Conservation (phyloP, 2,888 invertebrate species). For the Cantharis nigra region DNA sequence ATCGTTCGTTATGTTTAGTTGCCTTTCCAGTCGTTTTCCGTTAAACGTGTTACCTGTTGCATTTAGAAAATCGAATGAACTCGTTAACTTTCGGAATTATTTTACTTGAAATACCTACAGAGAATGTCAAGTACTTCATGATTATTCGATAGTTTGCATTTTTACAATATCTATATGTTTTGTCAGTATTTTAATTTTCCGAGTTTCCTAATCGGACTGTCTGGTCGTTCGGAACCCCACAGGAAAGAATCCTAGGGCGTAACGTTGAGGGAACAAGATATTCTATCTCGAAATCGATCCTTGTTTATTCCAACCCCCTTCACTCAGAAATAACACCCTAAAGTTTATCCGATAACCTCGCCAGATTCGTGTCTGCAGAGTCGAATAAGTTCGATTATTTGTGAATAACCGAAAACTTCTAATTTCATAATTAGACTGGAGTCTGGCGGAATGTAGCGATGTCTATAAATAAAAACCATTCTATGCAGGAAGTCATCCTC, state of each 20-base stretch:
- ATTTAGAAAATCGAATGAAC: conserved; percentile 26
- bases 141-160: conserved; percentile 48
- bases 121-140: conserved; percentile 39
- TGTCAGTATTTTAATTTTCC: neutral
- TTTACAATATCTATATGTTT: neutral
- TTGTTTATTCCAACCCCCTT: neutral
- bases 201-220: neutral
- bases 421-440: neutral
- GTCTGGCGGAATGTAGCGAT: neutral
- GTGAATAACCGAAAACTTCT: neutral
- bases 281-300: neutral
- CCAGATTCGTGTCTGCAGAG: neutral
- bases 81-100: conserved; percentile 22
- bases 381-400: neutral
- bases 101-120: conserved; percentile 4
- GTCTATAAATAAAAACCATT: neutral
- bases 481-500: neutral
- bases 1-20: neutral
- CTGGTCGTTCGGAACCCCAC: neutral
- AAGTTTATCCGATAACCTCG: neutral
- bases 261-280: neutral
- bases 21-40: neutral
- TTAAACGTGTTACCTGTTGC: conserved; percentile 28
- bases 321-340: neutral
- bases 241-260: neutral